A percentile compares a stretch with the other conserved stretches of the same genome.
Evolutionary conservation across 2,797 vertebrate genomes (phyloP).

Genomic region (Enteromius thamalakanensis): DNA sequence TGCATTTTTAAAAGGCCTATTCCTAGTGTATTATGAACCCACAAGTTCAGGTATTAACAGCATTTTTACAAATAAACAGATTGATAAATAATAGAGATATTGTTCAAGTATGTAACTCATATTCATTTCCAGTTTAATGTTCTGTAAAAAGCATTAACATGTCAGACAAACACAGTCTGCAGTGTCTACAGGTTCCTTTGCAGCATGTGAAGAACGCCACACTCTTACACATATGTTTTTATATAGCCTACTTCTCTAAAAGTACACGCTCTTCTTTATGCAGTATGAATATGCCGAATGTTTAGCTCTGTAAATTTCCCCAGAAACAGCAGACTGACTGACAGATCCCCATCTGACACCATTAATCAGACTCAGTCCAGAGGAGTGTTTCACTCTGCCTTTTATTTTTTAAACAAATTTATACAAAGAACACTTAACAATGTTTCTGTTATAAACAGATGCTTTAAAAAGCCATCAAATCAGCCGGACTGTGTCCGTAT

Average conservation of each 20-base stretch:
- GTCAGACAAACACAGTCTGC: not conserved
- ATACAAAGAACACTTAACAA: slow-evolving; percentile 66
- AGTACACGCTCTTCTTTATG: not conserved
- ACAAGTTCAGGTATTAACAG: too few relatives aligned
- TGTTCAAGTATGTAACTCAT: not conserved
- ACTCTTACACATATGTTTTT: not conserved
- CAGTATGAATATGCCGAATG: not conserved
- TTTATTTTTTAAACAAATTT: slow-evolving; percentile 66
- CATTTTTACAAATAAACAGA: not conserved
- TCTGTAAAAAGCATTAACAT: not conserved
- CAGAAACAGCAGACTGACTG: not conserved
- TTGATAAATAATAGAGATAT: not conserved
- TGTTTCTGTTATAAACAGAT: slow-evolving; percentile 60
- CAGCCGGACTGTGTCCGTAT: slow-evolving; percentile 26
- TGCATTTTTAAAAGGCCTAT: not conserved
- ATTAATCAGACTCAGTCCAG: slow-evolving; percentile 15
- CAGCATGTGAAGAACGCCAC: not conserved
- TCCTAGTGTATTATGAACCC: not conserved
- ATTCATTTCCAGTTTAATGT: not conserved
- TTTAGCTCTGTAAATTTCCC: not conserved
- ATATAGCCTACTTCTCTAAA: not conserved
- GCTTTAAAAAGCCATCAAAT: slow-evolving; percentile 57
- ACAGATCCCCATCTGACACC: not conserved
- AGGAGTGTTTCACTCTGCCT: slow-evolving; percentile 46
- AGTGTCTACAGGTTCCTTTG: not conserved